Conservation (phyloP, 2,888 invertebrate genomes). For the Lycocerus yunnanus region DNA sequence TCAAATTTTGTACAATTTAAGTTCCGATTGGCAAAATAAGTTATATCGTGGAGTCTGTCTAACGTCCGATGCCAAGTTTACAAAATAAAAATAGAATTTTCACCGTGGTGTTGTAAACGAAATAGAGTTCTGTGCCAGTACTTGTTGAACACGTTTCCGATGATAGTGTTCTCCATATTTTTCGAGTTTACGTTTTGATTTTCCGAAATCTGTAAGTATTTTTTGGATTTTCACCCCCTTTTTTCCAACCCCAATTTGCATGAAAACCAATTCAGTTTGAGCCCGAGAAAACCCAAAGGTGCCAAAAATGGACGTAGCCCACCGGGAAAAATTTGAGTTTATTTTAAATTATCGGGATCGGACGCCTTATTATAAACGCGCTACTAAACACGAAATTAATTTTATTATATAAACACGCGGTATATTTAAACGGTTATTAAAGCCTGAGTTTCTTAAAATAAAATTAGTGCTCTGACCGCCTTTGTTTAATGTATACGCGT, state of each 20-base stretch:
- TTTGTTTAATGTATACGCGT: not conserved
- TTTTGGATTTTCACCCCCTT: not conserved
- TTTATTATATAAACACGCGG: not conserved
- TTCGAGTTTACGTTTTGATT: not conserved
- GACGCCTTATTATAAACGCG: not conserved
- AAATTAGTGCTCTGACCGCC: not conserved
- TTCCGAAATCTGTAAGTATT: not conserved
- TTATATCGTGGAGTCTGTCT: not conserved
- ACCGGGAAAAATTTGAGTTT: not conserved
- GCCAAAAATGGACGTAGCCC: not conserved
- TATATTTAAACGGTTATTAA: not conserved
- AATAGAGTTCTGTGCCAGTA: slow-evolving; percentile 11
- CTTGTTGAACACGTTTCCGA: slow-evolving; percentile 1
- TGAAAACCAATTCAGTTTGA: not conserved
- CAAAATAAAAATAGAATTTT: slow-evolving; percentile 8
- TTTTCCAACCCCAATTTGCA: not conserved
- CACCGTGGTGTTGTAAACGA: slow-evolving; percentile 4
- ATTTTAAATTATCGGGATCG: not conserved
- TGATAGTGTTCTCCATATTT: not conserved
- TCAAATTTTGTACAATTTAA: not conserved
- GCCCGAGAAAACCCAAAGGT: not conserved
- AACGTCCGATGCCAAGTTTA: slow-evolving; percentile 14
- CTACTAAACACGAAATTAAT: not conserved
- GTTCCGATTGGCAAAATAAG: not conserved
- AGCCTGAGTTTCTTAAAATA: not conserved